These are phyloP conservation scores for Vanessa atalanta DNA, from an alignment of 1,140 invertebrate genomes.

Conservation along the genomic window DNA sequence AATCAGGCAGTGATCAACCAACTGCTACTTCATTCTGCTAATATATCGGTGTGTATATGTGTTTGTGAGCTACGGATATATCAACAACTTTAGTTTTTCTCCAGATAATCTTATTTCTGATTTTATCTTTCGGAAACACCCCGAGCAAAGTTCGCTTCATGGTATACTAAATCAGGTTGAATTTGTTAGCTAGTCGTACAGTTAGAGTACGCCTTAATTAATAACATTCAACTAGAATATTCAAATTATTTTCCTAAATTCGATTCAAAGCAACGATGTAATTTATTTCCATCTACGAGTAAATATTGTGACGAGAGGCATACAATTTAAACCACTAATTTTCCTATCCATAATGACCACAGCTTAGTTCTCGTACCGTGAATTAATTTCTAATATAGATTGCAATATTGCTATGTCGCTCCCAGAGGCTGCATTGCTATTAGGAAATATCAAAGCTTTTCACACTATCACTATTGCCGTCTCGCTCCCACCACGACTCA, in stretches of 20 bases:
- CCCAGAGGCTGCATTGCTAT: neutral
- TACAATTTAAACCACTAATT: constrained; percentile 2
- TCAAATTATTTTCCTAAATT: neutral
- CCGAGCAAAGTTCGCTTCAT: too few relatives aligned
- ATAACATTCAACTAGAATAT: too few relatives aligned
- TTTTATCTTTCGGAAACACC: too few relatives aligned
- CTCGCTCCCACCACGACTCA: neutral
- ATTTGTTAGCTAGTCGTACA: too few relatives aligned
- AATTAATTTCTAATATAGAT: constrained; percentile 8
- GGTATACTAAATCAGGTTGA: too few relatives aligned
- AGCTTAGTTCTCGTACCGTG: constrained; percentile 5
- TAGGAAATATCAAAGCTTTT: neutral
- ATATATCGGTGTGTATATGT: too few relatives aligned
- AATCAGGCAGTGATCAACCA: too few relatives aligned
- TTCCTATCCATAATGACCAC: constrained; percentile 5
- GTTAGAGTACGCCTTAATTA: too few relatives aligned
- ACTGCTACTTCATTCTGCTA: too few relatives aligned
- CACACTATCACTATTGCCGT: neutral
- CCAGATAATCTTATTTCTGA: too few relatives aligned
- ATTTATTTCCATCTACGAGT: neutral
- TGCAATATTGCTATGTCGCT: constrained; percentile 4
- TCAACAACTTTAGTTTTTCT: too few relatives aligned
- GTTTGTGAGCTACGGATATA: too few relatives aligned
- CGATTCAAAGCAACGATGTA: neutral
- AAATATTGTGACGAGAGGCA: neutral